Evolutionary conservation across 2,888 invertebrate species (phyloP).

Genomic region (Netelia melanura): DNA sequence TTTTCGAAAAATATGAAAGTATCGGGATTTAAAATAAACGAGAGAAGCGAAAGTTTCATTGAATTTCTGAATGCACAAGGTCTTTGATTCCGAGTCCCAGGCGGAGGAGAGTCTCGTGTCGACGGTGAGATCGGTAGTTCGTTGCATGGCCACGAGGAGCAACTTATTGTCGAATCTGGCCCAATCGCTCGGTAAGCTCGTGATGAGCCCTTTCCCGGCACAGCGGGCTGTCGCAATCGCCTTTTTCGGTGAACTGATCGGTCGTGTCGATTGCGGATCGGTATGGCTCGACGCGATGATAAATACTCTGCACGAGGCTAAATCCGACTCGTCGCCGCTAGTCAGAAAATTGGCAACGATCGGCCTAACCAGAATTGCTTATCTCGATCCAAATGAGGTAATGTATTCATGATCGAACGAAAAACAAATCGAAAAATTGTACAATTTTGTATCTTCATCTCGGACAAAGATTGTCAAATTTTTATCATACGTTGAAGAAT

Average conservation of each 20-base stretch:
- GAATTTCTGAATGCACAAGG: slow-evolving; percentile 59
- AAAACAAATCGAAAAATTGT: too few species aligned
- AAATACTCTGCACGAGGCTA: slow-evolving; percentile 79
- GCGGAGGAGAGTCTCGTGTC: slow-evolving; percentile 77
- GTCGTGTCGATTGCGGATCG: slow-evolving; percentile 75
- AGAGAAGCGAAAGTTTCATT: slow-evolving; percentile 8
- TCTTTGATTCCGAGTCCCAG: slow-evolving; percentile 76
- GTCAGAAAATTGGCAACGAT: slow-evolving; percentile 80
- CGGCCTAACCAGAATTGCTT: slow-evolving; percentile 79
- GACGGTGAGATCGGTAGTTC: slow-evolving; percentile 76
- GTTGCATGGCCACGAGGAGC: slow-evolving; percentile 73
- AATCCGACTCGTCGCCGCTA: slow-evolving; percentile 79
- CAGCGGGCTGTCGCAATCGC: slow-evolving; percentile 79
- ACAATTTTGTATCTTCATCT: too few species aligned
- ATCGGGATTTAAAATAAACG: not conserved
- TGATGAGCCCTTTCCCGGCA: slow-evolving; percentile 76
- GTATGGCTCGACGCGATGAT: slow-evolving; percentile 81
- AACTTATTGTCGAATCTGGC: slow-evolving; percentile 74
- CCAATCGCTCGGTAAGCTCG: slow-evolving; percentile 75
- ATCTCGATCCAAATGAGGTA: slow-evolving; percentile 77
- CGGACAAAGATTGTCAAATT: too few species aligned
- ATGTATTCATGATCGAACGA: not conserved
- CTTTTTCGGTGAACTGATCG: slow-evolving; percentile 79
- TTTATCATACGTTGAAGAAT: too few species aligned
- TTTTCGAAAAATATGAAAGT: not conserved